These are phyloP conservation scores for Leptopilina myrica DNA, from an alignment of 2,888 invertebrate genomes.

Conservation along the genomic window DNA sequence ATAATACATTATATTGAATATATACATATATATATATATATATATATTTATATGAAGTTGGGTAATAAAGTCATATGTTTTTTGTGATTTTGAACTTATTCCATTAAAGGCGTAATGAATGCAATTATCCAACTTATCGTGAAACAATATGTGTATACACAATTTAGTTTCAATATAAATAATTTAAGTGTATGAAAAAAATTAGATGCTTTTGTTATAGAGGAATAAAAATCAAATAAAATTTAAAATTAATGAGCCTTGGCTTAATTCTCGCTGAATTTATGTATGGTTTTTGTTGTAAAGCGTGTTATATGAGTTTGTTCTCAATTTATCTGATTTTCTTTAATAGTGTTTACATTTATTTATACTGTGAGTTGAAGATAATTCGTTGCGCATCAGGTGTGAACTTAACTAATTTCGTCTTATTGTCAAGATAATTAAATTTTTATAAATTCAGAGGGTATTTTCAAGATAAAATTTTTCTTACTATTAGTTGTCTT, in stretches of 20 bases:
- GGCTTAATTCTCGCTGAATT: conserved; percentile 14
- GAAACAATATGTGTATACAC: not conserved
- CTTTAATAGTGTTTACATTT: not conserved
- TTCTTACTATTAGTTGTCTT: too few species aligned
- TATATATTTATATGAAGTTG: not conserved
- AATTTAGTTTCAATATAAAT: not conserved
- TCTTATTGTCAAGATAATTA: too few species aligned
- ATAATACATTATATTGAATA: not conserved
- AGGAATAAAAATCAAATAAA: conserved; percentile 14
- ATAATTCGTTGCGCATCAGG: too few species aligned
- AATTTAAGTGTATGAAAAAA: conserved; percentile 13
- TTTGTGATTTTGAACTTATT: not conserved
- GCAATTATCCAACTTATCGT: conserved; percentile 9
- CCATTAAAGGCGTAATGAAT: conserved; percentile 8
- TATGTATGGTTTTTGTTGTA: not conserved
- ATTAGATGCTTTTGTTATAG: not conserved
- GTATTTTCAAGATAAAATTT: too few species aligned
- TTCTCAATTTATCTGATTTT: conserved; percentile 2
- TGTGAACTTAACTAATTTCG: too few species aligned
- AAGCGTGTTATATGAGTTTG: not conserved
- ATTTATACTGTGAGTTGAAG: not conserved
- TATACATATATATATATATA: not conserved
- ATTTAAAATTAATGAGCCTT: conserved; percentile 13
- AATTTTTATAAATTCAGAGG: too few species aligned
- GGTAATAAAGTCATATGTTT: not conserved